Evolutionary conservation across 2,113 vertebrate genomes (phyloP).

Genomic region (Aepyceros melampus): DNA sequence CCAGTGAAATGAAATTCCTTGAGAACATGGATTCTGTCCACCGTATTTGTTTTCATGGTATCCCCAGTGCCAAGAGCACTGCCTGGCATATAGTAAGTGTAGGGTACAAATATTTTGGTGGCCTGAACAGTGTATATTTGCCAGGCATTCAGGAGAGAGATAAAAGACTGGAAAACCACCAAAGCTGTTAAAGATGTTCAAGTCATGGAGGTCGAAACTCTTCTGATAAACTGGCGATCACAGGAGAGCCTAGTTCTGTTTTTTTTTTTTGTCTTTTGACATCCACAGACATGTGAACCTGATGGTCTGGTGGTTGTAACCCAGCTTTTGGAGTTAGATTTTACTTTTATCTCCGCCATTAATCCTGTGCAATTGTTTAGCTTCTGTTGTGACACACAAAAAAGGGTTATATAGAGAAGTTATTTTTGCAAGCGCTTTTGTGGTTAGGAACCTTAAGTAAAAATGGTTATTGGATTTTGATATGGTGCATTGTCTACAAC

Average conservation of each 20-base stretch:
- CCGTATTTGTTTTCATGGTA: neutral
- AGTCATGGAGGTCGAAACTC: neutral
- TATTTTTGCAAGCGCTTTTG: constrained; percentile 53
- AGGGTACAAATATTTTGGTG: neutral
- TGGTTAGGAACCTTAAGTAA: constrained; percentile 43
- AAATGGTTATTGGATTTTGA: constrained; percentile 68
- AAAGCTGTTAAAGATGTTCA: neutral
- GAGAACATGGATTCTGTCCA: neutral
- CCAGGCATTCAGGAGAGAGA: neutral
- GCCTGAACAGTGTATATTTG: neutral
- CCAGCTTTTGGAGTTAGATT: neutral
- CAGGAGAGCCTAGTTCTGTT: neutral
- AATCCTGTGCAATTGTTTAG: constrained; percentile 37
- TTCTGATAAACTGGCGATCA: neutral
- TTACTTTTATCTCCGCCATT: constrained; percentile 51
- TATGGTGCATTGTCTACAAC: constrained; percentile 51
- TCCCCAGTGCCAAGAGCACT: neutral
- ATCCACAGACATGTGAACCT: neutral
- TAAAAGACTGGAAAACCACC: neutral
- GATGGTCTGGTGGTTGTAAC: constrained; percentile 41
- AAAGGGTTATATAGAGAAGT: constrained; percentile 33
- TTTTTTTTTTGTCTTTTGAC: neutral
- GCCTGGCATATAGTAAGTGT: neutral
- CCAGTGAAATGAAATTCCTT: neutral
- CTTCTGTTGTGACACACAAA: constrained; percentile 20